Percentiles rank a stretch among this genome's conserved stretches.
Conservation (phyloP, 1,140 invertebrate genomes). For the Brachystomella parvula region DNA sequence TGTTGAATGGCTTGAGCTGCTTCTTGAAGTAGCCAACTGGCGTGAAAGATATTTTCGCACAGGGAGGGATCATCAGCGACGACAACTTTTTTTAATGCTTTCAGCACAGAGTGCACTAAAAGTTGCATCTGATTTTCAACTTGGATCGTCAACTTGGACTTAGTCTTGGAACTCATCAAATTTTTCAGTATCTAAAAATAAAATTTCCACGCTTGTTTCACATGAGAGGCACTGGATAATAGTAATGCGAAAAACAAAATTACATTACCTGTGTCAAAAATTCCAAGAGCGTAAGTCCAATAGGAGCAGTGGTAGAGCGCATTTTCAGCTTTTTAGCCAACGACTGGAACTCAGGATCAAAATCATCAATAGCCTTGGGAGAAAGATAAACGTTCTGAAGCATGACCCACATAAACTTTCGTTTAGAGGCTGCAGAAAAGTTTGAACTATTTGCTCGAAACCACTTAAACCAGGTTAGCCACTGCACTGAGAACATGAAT, state of each 20-base stretch:
- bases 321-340: conserved; percentile 16
- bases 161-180: not conserved
- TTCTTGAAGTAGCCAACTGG: not conserved
- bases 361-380: conserved; percentile 16
- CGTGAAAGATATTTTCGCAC: conserved; percentile 1
- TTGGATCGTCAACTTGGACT: conserved; percentile 16
- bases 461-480: conserved; percentile 21
- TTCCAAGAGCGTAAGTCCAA: conserved; percentile 14
- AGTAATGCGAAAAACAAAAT: not conserved
- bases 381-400: conserved; percentile 30
- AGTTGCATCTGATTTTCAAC: conserved; percentile 16
- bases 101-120: conserved; percentile 14
- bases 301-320: not conserved
- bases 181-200: not conserved
- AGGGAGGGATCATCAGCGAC: not conserved
- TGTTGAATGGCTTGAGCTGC: conserved; percentile 1
- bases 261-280: conserved; percentile 17
- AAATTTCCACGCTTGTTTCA: too few relatives aligned
- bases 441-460: conserved; percentile 4
- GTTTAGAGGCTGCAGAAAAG: conserved; percentile 10
- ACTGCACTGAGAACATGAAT: conserved; percentile 23
- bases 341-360: conserved; percentile 9
- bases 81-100: not conserved
- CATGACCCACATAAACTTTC: conserved; percentile 4
- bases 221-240: too few relatives aligned